These are phyloP conservation scores for Dicerorhinus sumatrensis DNA, from an alignment of 2,113 vertebrate species.

Conservation along the genomic window DNA sequence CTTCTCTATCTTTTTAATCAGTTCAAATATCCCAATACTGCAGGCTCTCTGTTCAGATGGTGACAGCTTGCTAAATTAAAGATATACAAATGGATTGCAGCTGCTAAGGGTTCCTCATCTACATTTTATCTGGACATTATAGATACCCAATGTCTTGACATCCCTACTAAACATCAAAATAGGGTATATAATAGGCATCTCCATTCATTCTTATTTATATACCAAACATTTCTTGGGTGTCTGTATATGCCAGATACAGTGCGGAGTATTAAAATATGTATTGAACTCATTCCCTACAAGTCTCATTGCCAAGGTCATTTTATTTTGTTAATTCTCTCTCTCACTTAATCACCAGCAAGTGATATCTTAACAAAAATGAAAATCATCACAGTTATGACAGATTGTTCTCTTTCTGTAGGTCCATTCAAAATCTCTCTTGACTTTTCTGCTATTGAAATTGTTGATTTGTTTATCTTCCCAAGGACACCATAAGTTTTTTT, in stretches of 20 bases:
- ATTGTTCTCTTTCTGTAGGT: not conserved
- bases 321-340: not conserved
- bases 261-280: not conserved
- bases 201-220: not conserved
- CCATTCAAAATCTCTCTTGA: not conserved
- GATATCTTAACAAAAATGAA: not conserved
- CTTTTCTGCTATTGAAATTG: constrained; percentile 9
- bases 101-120: not conserved
- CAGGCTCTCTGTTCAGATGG: not conserved
- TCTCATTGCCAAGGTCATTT: not conserved
- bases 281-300: not conserved
- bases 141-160: not conserved
- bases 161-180: not conserved
- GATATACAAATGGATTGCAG: not conserved
- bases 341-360: not conserved
- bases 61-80: not conserved
- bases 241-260: not conserved
- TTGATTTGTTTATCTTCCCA: not conserved
- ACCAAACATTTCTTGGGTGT: not conserved
- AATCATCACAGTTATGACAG: not conserved
- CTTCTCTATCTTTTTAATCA: not conserved
- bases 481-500: not conserved
- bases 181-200: not conserved
- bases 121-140: not conserved
- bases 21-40: not conserved